phyloP scores from a whole-genome alignment of 1,140 invertebrate species.

The Caerostris extrusa region DNA sequence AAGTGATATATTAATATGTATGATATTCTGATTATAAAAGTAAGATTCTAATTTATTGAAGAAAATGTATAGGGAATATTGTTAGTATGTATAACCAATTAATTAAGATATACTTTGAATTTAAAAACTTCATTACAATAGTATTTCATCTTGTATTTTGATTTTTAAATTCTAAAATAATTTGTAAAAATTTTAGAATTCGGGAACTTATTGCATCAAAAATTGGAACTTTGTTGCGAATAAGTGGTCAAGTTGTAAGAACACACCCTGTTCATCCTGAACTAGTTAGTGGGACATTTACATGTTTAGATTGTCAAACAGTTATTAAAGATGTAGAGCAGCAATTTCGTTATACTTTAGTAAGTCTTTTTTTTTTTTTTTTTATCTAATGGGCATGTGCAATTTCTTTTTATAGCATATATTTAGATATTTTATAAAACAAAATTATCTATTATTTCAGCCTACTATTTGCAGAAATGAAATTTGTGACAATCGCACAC shows the following conservation, averaged over 20 bases:
- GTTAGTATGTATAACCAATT: too few species aligned
- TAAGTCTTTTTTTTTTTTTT: constrained; percentile 5
- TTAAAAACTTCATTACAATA: neutral
- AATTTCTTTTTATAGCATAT: neutral
- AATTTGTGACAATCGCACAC: constrained; percentile 94
- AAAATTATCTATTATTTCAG: constrained; percentile 82
- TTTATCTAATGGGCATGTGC: constrained; percentile 7
- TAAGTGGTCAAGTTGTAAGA: constrained; percentile 98
- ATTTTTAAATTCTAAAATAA: neutral
- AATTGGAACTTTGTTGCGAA: constrained; percentile 96
- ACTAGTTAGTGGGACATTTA: constrained; percentile 94
- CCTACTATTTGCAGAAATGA: constrained; percentile 98
- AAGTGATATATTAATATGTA: too few species aligned
- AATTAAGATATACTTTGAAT: too few species aligned
- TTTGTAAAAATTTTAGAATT: constrained; percentile 81
- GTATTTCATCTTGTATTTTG: neutral
- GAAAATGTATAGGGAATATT: too few species aligned
- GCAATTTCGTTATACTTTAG: constrained; percentile 90
- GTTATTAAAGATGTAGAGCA: constrained; percentile 97
- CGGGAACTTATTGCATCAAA: constrained; percentile 96
- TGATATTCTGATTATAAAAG: too few species aligned
- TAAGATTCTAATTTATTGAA: too few species aligned
- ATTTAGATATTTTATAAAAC: neutral
- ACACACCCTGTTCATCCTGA: constrained; percentile 99
- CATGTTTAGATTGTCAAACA: constrained; percentile 97